These are phyloP conservation scores for Pseudomyrmex concolor DNA, from an alignment of 1,140 invertebrate genomes.

Conservation along the genomic window DNA sequence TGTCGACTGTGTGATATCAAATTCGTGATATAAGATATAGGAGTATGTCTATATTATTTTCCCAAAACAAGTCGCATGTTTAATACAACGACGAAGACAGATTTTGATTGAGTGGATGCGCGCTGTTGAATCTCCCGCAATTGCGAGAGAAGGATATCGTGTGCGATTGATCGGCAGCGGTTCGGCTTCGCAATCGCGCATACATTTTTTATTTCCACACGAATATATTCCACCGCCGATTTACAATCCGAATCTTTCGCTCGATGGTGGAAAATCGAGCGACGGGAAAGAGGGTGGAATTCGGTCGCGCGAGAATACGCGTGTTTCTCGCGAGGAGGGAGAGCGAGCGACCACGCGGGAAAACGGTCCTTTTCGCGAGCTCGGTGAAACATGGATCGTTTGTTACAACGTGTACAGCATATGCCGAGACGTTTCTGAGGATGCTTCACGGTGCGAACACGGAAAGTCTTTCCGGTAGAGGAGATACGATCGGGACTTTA, in stretches of 20 bases:
- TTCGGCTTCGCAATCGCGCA: constrained; percentile 38
- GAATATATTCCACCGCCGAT: constrained; percentile 27
- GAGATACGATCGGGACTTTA: constrained; percentile 27
- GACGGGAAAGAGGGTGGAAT: constrained; percentile 17
- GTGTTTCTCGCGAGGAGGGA: background rate
- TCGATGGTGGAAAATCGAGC: constrained; percentile 41
- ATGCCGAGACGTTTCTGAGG: constrained; percentile 10
- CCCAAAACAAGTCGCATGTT: background rate
- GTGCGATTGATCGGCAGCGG: constrained; percentile 48
- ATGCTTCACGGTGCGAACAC: background rate
- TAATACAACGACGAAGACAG: constrained; percentile 27
- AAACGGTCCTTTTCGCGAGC: constrained; percentile 47
- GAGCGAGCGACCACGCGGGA: constrained; percentile 43
- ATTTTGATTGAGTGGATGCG: constrained; percentile 26
- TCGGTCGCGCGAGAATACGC: constrained; percentile 16
- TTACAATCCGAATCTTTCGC: background rate
- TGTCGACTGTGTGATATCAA: too few species aligned
- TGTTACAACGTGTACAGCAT: constrained; percentile 45
- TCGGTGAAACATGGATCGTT: constrained; percentile 51
- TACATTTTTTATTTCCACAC: constrained; percentile 56
- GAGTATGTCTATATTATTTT: background rate
- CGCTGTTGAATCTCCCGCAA: constrained; percentile 3
- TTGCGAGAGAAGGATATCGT: constrained; percentile 11
- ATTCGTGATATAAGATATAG: background rate
- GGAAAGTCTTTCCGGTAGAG: constrained; percentile 23